These are phyloP conservation scores for Mamestra configurata DNA, from an alignment of 1,140 invertebrate genomes.

Conservation along the genomic window DNA sequence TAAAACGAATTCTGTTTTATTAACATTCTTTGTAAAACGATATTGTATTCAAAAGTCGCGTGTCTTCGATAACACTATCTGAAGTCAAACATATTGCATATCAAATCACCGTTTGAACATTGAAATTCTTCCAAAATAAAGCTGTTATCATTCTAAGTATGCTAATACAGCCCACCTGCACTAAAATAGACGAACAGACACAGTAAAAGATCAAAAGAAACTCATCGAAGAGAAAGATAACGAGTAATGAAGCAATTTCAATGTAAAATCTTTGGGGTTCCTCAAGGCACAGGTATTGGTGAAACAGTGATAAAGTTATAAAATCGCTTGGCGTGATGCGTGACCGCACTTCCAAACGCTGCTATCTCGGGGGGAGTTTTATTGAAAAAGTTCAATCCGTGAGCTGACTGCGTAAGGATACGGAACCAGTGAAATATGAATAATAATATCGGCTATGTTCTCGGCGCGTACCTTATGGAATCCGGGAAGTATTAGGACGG, in stretches of 20 bases:
- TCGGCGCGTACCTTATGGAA: slow-evolving; percentile 37
- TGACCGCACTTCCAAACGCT: slow-evolving; percentile 78
- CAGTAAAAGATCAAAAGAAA: slow-evolving; percentile 36
- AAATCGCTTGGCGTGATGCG: slow-evolving; percentile 79
- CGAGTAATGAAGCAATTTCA: slow-evolving; percentile 51
- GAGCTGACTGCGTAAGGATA: slow-evolving; percentile 76
- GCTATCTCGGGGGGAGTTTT: slow-evolving; percentile 78
- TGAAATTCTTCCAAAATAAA: slow-evolving; percentile 10
- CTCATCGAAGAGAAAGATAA: slow-evolving; percentile 10
- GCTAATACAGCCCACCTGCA: slow-evolving; percentile 2
- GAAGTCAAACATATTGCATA: neutral
- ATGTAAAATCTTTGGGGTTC: slow-evolving; percentile 61
- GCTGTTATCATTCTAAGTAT: slow-evolving; percentile 11
- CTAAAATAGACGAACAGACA: slow-evolving; percentile 11
- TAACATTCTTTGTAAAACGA: neutral
- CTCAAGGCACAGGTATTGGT: slow-evolving; percentile 66
- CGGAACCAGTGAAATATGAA: slow-evolving; percentile 81
- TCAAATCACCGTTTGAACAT: neutral
- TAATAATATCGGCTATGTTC: slow-evolving; percentile 71
- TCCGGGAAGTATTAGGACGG: slow-evolving; percentile 21
- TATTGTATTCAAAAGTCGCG: slow-evolving; percentile 14
- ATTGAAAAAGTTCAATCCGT: slow-evolving; percentile 86
- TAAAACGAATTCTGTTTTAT: neutral
- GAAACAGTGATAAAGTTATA: slow-evolving; percentile 81
- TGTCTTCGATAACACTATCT: neutral